Evolutionary conservation across 2,888 invertebrate genomes (phyloP).

Genomic region (Cetonia aurata): DNA sequence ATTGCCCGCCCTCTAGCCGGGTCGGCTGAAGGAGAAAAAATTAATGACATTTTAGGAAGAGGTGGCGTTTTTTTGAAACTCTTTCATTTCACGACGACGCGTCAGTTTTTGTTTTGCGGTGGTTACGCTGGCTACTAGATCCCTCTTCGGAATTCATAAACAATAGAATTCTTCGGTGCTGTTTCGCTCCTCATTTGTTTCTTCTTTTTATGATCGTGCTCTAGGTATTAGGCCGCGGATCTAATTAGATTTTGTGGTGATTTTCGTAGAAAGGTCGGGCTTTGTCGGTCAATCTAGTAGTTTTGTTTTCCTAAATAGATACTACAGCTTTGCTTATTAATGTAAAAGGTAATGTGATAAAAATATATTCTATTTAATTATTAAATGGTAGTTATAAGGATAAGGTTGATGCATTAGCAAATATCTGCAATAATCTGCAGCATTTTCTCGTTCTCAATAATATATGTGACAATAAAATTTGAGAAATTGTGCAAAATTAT

Average conservation of each 20-base stretch:
- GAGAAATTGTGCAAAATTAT: too few relatives aligned
- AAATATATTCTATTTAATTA: too few relatives aligned
- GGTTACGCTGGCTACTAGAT: constrained; percentile 12
- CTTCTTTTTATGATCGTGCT: constrained; percentile 3
- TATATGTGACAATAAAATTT: too few relatives aligned
- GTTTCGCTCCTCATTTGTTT: constrained; percentile 1
- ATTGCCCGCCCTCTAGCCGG: not conserved
- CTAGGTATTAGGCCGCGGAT: constrained; percentile 8
- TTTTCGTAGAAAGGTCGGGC: constrained; percentile 20
- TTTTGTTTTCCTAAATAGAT: not conserved
- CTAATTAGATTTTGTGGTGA: constrained; percentile 35
- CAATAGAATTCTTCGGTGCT: constrained; percentile 38
- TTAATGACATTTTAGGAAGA: constrained; percentile 43
- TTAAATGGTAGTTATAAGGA: too few relatives aligned
- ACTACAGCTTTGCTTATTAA: too few relatives aligned
- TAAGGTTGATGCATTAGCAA: too few relatives aligned
- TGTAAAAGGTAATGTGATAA: too few relatives aligned
- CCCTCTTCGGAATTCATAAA: constrained; percentile 40
- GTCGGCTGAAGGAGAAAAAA: constrained; percentile 31
- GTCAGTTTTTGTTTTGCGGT: constrained; percentile 18
- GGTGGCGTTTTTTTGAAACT: constrained; percentile 36
- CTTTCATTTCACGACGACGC: constrained; percentile 24
- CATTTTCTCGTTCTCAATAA: too few relatives aligned
- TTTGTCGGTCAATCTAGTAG: constrained; percentile 12
- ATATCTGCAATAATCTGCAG: too few relatives aligned